phyloP scores from a whole-genome alignment of 2,888 invertebrate genomes.

The Agrenia bidenticulata region DNA sequence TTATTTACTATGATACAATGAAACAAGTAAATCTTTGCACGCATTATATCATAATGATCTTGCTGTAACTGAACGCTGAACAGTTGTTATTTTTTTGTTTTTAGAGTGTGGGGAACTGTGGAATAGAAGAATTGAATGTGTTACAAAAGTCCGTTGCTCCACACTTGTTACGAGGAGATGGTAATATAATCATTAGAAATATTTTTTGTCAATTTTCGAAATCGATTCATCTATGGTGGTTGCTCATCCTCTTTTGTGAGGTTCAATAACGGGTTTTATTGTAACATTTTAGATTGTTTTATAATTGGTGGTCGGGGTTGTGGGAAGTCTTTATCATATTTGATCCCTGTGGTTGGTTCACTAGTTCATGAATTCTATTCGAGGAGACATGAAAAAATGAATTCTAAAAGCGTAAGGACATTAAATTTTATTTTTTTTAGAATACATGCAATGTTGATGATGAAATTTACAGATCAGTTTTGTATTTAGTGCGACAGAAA shows the following conservation, averaged over 20 bases:
- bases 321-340: slow-evolving; percentile 33
- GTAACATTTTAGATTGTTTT: slow-evolving; percentile 13
- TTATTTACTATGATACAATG: slow-evolving; percentile 16
- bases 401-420: background rate
- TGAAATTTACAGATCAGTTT: background rate
- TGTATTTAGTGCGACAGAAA: background rate
- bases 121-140: slow-evolving; percentile 18
- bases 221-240: no score
- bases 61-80: background rate
- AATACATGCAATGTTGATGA: background rate
- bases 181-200: slow-evolving; percentile 6
- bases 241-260: no score
- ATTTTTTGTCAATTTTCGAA: no score
- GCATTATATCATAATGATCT: background rate
- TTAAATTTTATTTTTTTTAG: background rate
- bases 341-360: slow-evolving; percentile 27
- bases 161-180: slow-evolving; percentile 22
- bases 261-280: no score
- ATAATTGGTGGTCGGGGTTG: slow-evolving; percentile 17
- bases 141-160: slow-evolving; percentile 28
- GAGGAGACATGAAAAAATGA: no score
- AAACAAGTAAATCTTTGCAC: slow-evolving; percentile 19
- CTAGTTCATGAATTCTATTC: background rate
- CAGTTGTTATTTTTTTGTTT: background rate
- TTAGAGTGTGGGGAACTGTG: slow-evolving; percentile 10